These are phyloP conservation scores for Lemur catta DNA, from an alignment of 2,797 vertebrate species.

Conservation along the genomic window DNA sequence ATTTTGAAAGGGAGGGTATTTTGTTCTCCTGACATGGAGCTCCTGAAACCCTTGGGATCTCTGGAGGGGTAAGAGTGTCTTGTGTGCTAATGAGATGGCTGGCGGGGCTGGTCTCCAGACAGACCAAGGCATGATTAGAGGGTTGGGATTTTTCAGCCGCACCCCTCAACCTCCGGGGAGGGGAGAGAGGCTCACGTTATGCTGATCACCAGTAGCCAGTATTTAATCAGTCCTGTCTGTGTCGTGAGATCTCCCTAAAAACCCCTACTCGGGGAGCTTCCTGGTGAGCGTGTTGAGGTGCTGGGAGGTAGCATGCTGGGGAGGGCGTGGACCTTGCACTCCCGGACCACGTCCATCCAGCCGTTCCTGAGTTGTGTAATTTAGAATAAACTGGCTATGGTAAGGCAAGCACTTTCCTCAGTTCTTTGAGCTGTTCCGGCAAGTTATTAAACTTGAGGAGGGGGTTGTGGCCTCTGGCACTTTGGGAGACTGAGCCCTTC, in stretches of 20 bases:
- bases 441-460: background rate
- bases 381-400: background rate
- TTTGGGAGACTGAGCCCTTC: too few species aligned
- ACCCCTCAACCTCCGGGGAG: too few species aligned
- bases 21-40: background rate
- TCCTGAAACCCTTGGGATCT: background rate
- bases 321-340: background rate
- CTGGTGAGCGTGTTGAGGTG: background rate
- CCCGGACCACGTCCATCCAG: accelerated
- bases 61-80: background rate
- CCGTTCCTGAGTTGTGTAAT: background rate
- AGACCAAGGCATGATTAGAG: background rate
- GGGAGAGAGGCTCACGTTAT: background rate
- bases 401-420: background rate
- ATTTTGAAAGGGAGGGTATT: background rate
- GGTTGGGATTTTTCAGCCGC: background rate
- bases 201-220: too few species aligned
- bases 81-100: background rate
- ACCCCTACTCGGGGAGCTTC: background rate
- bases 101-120: background rate
- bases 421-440: background rate
- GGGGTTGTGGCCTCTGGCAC: background rate
- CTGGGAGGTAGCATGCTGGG: too few species aligned
- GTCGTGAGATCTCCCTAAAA: background rate
- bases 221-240: background rate